Conservation (phyloP, 2,113 vertebrate genomes). For the Heloderma charlesbogerti region DNA sequence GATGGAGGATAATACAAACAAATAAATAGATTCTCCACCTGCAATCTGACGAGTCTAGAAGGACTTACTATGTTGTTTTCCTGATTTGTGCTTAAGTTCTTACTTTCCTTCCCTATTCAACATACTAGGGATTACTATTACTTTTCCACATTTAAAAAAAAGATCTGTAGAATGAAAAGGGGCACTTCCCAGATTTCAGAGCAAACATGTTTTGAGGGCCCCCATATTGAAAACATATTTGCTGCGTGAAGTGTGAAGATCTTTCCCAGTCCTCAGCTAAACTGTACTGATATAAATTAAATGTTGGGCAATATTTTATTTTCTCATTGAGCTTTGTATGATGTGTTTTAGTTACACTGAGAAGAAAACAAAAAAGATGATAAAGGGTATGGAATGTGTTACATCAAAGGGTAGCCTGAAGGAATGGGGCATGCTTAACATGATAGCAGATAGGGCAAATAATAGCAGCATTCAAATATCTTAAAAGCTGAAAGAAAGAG, state of each 20-base stretch:
- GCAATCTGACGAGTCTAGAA: neutral
- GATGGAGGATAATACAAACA: neutral
- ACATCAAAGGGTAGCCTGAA: conserved; percentile 5
- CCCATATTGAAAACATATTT: neutral
- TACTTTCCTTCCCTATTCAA: neutral
- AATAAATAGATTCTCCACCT: neutral
- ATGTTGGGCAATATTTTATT: neutral
- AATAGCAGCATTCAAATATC: conserved; percentile 5
- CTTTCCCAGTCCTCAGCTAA: neutral
- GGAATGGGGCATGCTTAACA: neutral
- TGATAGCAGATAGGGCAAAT: conserved; percentile 17
- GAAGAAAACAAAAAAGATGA: conserved; percentile 13
- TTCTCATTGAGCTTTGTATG: neutral
- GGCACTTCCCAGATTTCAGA: neutral
- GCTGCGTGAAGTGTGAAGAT: neutral
- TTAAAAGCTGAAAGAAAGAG: neutral
- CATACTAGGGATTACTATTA: neutral
- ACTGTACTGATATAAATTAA: neutral
- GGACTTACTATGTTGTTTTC: neutral
- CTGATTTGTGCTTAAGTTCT: neutral
- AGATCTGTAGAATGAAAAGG: neutral
- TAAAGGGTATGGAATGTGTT: neutral
- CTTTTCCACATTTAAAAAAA: neutral
- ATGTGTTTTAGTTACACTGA: conserved; percentile 17
- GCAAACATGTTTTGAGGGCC: neutral